phyloP scores from a whole-genome alignment of 1,140 invertebrate genomes.

The Drosophila micromelanica region DNA sequence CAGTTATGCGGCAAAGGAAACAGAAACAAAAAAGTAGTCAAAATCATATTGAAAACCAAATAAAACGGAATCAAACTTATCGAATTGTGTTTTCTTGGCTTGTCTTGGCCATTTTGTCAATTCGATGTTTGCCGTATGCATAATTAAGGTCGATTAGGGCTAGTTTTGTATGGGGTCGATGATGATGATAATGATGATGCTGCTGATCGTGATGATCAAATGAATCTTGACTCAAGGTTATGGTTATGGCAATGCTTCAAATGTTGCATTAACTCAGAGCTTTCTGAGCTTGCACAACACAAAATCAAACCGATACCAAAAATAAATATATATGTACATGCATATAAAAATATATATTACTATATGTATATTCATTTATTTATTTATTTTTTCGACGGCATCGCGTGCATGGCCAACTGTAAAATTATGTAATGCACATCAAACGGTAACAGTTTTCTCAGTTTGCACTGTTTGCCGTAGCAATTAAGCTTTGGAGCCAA shows the following conservation, averaged over 20 bases:
- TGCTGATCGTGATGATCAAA: conserved; percentile 39
- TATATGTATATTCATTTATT: background rate
- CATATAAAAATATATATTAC: background rate
- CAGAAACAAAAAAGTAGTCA: conserved; percentile 14
- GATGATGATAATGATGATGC: conserved; percentile 40
- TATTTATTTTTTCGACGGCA: background rate
- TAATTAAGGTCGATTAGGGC: conserved; percentile 80
- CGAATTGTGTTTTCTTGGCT: conserved; percentile 17
- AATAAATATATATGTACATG: background rate
- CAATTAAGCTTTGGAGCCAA: conserved; percentile 48
- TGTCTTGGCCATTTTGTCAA: conserved; percentile 39
- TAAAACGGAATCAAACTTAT: conserved; percentile 33
- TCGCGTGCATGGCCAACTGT: conserved; percentile 38
- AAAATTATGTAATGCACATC: conserved; percentile 41
- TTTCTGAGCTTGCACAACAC: conserved; percentile 26
- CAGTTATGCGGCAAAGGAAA: conserved; percentile 59
- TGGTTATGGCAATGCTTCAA: conserved; percentile 54
- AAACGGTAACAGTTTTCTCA: conserved; percentile 36
- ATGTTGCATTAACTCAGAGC: conserved; percentile 35
- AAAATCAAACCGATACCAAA: conserved; percentile 5
- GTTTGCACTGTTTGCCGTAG: conserved; percentile 33
- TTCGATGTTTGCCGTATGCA: conserved; percentile 58
- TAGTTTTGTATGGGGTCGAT: conserved; percentile 40
- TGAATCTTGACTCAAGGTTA: conserved; percentile 70
- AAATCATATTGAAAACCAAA: conserved; percentile 17